Evolutionary conservation across 2,888 invertebrate species (phyloP), one percentile per base, ranked within the genome.

Genomic region (Coleophora deauratella): DNA sequence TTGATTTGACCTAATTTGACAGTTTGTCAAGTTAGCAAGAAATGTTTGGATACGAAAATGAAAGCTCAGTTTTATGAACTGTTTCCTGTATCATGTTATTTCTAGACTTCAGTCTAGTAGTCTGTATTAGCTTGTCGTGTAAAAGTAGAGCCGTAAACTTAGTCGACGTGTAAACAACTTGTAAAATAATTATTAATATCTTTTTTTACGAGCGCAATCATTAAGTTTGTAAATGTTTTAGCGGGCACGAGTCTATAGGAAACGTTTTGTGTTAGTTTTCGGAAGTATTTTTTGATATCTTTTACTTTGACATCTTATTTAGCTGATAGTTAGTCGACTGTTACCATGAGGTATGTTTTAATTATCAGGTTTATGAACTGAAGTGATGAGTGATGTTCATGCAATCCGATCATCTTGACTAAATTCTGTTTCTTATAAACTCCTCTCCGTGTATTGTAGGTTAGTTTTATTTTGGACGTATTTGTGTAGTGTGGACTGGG

Each of bases 211-310:
- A 71, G 71, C 63, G 64, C 66, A 82, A 81, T 82, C 80, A 81
- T 74, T 74, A 70, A 72, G 71, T 81, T 81, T 82, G 73, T 76
- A 76, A 66, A 72, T 72, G 65, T 72, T 78, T 72, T 75, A 54
- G 46, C 53, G 62, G 67, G 60, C 59, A 61, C 57, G 57, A 61
- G 67, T 67, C 59, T 66, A 66, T 63, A 59, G 68, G 76, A 63
- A 61, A 50, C 51, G 30, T 44, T 41, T 35, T 46, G 42, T 45
- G 40, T 49, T 49, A 40, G 39, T 50, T 46, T 45, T 47, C 42
- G 43, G 41, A 41, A 33, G 9, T 35, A 39, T 39, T 47, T 47
- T 47, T 45, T 46, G 40, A 43, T 40, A 44, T 27, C 21, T 33
- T 46, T 41, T 43, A 38, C 42, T 41, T 14, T 43, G 42, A 40